These are phyloP conservation scores for Erebia epiphron DNA, from an alignment of 2,888 invertebrate genomes.

Conservation along the genomic window DNA sequence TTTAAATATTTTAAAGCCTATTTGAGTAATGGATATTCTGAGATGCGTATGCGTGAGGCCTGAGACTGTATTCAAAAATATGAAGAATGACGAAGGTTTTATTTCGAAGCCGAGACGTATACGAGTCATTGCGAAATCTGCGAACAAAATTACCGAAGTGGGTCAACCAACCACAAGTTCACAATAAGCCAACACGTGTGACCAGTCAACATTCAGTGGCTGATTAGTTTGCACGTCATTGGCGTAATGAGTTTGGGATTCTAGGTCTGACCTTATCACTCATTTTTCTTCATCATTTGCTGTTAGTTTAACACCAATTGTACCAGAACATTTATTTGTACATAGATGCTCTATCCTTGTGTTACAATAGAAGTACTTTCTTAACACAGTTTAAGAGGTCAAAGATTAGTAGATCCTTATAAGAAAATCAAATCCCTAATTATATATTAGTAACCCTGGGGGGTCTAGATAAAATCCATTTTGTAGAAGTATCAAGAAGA, in stretches of 20 bases:
- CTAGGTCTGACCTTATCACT: too few species aligned
- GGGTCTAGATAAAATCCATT: too few species aligned
- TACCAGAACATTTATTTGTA: background rate
- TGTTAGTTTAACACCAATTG: too few species aligned
- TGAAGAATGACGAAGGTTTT: background rate
- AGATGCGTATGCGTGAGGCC: background rate
- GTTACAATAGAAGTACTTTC: background rate
- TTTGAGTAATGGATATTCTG: background rate
- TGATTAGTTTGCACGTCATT: background rate
- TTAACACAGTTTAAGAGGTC: too few species aligned
- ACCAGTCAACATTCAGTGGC: background rate
- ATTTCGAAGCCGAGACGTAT: background rate
- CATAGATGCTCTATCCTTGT: background rate
- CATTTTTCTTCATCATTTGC: too few species aligned
- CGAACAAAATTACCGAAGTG: background rate
- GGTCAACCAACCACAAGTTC: background rate
- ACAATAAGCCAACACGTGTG: background rate
- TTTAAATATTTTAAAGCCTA: too few species aligned
- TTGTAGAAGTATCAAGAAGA: too few species aligned
- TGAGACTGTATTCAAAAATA: too few species aligned
- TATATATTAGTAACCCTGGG: too few species aligned
- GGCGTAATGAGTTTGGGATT: too few species aligned
- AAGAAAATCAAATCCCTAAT: too few species aligned
- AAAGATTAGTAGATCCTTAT: too few species aligned
- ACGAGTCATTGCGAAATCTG: conserved; percentile 7